A percentile compares a stretch with the other conserved stretches of the same genome.
phyloP scores from a whole-genome alignment of 2,888 invertebrate species.

The Drosophila quasianomalipes region DNA sequence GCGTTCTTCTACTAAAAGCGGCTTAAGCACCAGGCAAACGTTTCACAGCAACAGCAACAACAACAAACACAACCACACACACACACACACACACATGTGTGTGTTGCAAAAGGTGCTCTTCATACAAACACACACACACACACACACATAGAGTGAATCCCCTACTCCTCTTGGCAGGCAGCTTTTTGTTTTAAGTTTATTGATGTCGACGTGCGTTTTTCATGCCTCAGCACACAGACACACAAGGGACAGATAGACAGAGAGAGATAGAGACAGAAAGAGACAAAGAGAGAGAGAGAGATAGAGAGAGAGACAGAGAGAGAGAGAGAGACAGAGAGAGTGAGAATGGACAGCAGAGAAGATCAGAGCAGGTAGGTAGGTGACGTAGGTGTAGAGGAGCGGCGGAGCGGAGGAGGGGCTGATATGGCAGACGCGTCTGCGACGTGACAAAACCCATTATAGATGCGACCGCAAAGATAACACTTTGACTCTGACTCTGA shows the following conservation, averaged over 20 bases:
- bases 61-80: constrained; percentile 5
- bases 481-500: constrained; percentile 63
- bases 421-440: constrained; percentile 70
- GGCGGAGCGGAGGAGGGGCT: background rate
- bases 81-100: constrained; percentile 3
- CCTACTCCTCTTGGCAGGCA: background rate
- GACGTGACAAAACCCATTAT: constrained; percentile 85
- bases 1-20: constrained; percentile 35
- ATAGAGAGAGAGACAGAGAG: background rate
- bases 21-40: constrained; percentile 71
- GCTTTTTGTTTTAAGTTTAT: constrained; percentile 77
- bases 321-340: background rate
- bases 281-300: background rate
- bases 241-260: constrained; percentile 6
- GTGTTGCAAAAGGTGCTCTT: constrained; percentile 14
- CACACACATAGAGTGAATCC: background rate
- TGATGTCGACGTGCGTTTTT: constrained; percentile 78
- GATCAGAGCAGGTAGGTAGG: constrained; percentile 1
- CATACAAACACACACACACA: background rate
- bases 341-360: constrained; percentile 26
- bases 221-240: constrained; percentile 73
- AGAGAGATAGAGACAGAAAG: constrained; percentile 40
- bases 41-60: constrained; percentile 28
- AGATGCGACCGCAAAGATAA: constrained; percentile 82
- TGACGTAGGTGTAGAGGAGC: background rate